Percentiles rank a stretch among this genome's conserved stretches.
These are phyloP conservation scores for Pangasius krempfi DNA, from an alignment of 2,797 vertebrate genomes.

Conservation along the genomic window DNA sequence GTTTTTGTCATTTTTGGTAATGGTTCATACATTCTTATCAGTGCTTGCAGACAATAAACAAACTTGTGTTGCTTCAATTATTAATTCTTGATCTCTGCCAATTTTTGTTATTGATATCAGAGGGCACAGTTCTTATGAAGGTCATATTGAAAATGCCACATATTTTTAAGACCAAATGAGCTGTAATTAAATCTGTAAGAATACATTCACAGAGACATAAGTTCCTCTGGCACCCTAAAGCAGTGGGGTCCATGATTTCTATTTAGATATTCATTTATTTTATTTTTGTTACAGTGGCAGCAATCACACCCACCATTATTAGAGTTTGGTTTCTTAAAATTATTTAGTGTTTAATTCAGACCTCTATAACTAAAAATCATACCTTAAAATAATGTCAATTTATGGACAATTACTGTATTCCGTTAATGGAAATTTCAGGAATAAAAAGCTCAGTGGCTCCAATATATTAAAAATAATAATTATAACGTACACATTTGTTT, in stretches of 20 bases:
- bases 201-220: background rate
- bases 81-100: background rate
- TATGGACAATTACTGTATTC: background rate
- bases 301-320: background rate
- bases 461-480: background rate
- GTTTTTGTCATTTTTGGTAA: background rate
- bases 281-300: background rate
- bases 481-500: background rate
- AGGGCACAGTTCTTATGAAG: background rate
- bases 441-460: background rate
- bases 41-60: slow-evolving; percentile 1
- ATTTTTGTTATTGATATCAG: background rate
- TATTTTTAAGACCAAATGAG: background rate
- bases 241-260: background rate
- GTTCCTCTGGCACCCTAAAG: background rate
- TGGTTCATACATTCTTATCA: background rate
- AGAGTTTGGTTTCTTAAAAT: background rate
- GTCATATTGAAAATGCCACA: background rate
- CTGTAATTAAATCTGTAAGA: background rate
- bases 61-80: background rate
- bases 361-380: background rate
- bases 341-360: background rate
- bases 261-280: background rate
- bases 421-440: background rate
- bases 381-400: background rate